A percentile compares a stretch with the other conserved stretches of the same genome.
Conservation (phyloP, 2,888 invertebrate genomes). For the Caenorhabditis sp. region DNA sequence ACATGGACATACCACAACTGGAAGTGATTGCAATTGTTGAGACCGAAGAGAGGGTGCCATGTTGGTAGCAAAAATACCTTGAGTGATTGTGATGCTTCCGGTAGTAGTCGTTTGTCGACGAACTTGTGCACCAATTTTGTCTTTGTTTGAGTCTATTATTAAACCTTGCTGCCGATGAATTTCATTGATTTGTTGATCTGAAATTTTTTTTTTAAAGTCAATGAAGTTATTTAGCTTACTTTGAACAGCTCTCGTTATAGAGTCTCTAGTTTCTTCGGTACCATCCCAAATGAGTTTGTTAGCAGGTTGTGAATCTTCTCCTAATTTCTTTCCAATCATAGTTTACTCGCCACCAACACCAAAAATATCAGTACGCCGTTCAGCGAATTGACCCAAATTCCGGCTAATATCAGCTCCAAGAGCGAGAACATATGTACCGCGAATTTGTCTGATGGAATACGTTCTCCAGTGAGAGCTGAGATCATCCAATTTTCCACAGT, state of each 20-base stretch:
- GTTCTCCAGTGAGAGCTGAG: conserved; percentile 98
- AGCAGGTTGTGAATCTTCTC: conserved; percentile 67
- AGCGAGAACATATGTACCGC: conserved; percentile 95
- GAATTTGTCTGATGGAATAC: conserved; percentile 96
- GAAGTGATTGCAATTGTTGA: too few species aligned
- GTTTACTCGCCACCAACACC: conserved; percentile 97
- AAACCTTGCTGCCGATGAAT: conserved; percentile 77
- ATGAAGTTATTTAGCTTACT: conserved; percentile 58
- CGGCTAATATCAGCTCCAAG: conserved; percentile 93
- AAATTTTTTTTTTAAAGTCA: neutral
- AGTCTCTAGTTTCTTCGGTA: conserved; percentile 95
- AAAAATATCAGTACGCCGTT: conserved; percentile 99
- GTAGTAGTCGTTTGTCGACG: conserved; percentile 86
- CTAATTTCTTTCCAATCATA: conserved; percentile 97
- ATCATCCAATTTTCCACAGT: conserved; percentile 89
- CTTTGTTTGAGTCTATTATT: conserved; percentile 98
- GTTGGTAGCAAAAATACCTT: conserved; percentile 38
- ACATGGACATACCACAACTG: too few species aligned
- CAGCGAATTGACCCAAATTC: conserved; percentile 90
- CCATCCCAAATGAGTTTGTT: conserved; percentile 92
- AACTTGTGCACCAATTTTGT: conserved; percentile 90
- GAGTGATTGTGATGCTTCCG: conserved; percentile 61
- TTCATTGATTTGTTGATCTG: conserved; percentile 76
- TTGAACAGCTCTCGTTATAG: conserved; percentile 76
- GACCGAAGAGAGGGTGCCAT: too few species aligned